Percentiles rank a stretch among this genome's conserved stretches.
Evolutionary conservation across 2,888 invertebrate species (phyloP).

Genomic region (Rotaria magnacalcarata): DNA sequence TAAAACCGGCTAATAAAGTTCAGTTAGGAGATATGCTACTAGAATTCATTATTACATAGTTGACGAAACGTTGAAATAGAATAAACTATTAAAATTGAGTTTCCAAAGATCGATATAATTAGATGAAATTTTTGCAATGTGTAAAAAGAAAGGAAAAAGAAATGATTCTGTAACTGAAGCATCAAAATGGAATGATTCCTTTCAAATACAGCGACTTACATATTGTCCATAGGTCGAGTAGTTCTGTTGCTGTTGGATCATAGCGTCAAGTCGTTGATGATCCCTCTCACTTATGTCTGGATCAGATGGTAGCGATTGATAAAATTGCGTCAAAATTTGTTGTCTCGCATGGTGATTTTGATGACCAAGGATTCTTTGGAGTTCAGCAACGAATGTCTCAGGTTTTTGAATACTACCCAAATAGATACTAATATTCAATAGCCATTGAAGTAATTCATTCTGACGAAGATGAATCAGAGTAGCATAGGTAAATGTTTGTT

Average conservation of each 20-base stretch:
- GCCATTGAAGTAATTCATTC: neutral
- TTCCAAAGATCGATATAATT: too few species aligned
- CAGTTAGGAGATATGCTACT: too few species aligned
- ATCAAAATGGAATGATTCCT: neutral
- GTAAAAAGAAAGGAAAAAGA: too few species aligned
- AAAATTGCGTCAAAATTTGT: neutral
- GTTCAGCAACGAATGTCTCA: neutral
- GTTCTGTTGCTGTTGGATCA: neutral
- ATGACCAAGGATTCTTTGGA: neutral
- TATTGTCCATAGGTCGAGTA: neutral
- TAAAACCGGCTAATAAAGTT: too few species aligned
- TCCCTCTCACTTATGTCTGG: neutral
- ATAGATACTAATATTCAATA: neutral
- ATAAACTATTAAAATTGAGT: too few species aligned
- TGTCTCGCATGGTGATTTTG: neutral
- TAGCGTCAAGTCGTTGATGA: neutral
- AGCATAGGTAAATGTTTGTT: neutral
- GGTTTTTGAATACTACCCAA: neutral
- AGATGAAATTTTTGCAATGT: too few species aligned
- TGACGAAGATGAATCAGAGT: neutral
- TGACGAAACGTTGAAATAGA: too few species aligned
- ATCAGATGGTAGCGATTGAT: neutral
- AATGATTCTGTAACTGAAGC: neutral
- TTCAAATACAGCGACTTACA: neutral
- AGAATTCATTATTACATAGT: too few species aligned